Evolutionary conservation across 64 coral and sea anemone genomes (phyloP).

Genomic region (Montipora foliosa): DNA sequence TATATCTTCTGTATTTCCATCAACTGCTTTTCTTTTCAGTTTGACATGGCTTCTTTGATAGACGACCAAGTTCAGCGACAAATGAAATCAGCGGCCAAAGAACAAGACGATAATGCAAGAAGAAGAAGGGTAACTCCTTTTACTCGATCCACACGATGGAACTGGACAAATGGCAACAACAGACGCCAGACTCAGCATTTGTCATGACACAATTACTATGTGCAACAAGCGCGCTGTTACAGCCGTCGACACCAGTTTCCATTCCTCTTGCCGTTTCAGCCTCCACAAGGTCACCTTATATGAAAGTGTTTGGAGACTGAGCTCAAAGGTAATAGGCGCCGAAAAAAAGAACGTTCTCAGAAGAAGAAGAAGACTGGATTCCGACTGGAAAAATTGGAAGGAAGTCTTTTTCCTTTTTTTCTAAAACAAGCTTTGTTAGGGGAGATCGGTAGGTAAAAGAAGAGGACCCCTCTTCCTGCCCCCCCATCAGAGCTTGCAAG

Average conservation of each 20-base stretch:
- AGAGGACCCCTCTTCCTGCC: not conserved
- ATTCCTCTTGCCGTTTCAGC: not conserved
- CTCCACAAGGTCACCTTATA: not conserved
- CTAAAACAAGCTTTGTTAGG: not conserved
- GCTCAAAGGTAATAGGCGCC: not conserved
- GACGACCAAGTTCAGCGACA: slow-evolving; percentile 98
- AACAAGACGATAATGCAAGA: slow-evolving; percentile 62
- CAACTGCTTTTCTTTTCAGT: slow-evolving; percentile 52
- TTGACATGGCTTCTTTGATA: slow-evolving; percentile 93
- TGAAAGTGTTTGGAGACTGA: not conserved
- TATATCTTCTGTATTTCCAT: not conserved
- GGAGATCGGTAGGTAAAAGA: not conserved
- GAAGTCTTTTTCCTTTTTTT: not conserved
- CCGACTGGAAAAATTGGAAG: not conserved
- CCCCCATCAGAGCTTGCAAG: not conserved
- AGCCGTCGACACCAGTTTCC: not conserved
- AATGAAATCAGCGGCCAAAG: slow-evolving; percentile 83
- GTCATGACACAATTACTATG: not conserved
- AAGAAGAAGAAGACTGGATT: too few species aligned
- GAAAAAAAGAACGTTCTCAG: not conserved
- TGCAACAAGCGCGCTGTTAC: not conserved
- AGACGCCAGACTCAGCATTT: slow-evolving; percentile 6
- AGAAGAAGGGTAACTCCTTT: slow-evolving; percentile 69
- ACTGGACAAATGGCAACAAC: slow-evolving; percentile 61
- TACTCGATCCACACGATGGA: slow-evolving; percentile 70